A percentile compares a stretch with the other conserved stretches of the same genome.
Conservation (phyloP, 2,113 vertebrate genomes). For the Symphodus melops region DNA sequence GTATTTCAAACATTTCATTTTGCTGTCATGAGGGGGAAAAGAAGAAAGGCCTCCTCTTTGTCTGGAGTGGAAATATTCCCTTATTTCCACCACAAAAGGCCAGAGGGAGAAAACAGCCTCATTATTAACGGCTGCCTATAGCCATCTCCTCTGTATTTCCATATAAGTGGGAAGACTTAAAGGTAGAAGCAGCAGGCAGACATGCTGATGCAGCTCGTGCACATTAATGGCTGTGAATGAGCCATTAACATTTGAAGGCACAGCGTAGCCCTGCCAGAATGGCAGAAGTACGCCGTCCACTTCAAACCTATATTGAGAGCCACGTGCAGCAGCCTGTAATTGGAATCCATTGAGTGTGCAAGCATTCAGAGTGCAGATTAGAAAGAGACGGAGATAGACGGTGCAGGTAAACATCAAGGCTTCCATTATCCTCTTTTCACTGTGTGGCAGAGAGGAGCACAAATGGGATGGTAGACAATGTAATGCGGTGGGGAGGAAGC, state of each 20-base stretch:
- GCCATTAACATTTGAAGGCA: slow-evolving; percentile 83
- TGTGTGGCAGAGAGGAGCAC: slow-evolving; percentile 42
- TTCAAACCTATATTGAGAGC: slow-evolving; percentile 72
- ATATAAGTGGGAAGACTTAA: slow-evolving; percentile 59
- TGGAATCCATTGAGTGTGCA: slow-evolving; percentile 64
- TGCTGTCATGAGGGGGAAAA: slow-evolving; percentile 16
- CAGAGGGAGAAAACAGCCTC: slow-evolving; percentile 44
- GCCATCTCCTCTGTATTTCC: slow-evolving; percentile 55
- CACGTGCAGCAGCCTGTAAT: slow-evolving; percentile 61
- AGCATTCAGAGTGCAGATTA: slow-evolving; percentile 69
- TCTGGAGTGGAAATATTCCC: slow-evolving; percentile 46
- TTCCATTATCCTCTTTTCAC: slow-evolving; percentile 72
- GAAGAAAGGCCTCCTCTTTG: slow-evolving; percentile 23
- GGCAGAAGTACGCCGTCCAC: slow-evolving; percentile 76
- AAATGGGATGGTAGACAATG: slow-evolving; percentile 69
- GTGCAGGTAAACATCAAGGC: slow-evolving; percentile 70
- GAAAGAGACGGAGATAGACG: slow-evolving; percentile 54
- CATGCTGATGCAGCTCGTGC: slow-evolving; percentile 70
- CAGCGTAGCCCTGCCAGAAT: slow-evolving; percentile 65
- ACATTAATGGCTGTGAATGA: slow-evolving; percentile 79
- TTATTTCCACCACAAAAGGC: slow-evolving; percentile 70
- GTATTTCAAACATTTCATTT: slow-evolving; percentile 44
- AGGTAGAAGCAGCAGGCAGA: slow-evolving; percentile 44
- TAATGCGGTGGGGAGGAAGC: slow-evolving; percentile 33
- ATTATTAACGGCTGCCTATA: slow-evolving; percentile 49